Percentiles rank a stretch among this genome's conserved stretches.
phyloP scores from a whole-genome alignment of 1,140 invertebrate genomes.

The Pseudomyrmex sp. region DNA sequence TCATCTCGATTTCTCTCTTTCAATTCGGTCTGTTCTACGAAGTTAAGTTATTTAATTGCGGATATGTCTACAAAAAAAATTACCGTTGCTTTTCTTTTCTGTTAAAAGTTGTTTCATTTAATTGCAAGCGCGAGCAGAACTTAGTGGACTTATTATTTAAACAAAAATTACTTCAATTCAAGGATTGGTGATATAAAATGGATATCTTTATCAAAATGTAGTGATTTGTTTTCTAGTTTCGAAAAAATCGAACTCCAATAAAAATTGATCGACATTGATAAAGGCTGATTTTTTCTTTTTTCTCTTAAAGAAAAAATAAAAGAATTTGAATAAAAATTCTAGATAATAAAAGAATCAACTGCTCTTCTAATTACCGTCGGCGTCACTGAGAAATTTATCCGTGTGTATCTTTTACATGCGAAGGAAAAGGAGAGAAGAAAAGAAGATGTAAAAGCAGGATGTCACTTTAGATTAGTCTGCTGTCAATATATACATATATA shows the following conservation, averaged over 20 bases:
- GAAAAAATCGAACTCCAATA: too few relatives aligned
- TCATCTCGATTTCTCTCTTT: background rate
- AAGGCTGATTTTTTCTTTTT: too few relatives aligned
- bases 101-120: background rate
- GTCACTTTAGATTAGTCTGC: conserved; percentile 79
- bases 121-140: background rate
- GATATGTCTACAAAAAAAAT: background rate
- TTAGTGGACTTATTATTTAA: background rate
- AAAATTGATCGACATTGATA: too few relatives aligned
- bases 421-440: conserved; percentile 26
- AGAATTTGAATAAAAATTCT: conserved; percentile 61
- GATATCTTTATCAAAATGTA: too few relatives aligned
- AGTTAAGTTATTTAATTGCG: background rate
- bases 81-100: background rate
- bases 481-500: too few relatives aligned
- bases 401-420: conserved; percentile 51
- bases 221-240: too few relatives aligned
- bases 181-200: too few relatives aligned
- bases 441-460: conserved; percentile 60
- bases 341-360: conserved; percentile 36
- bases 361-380: background rate
- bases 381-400: conserved; percentile 24
- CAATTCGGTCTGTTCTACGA: background rate
- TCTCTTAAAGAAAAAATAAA: too few relatives aligned
- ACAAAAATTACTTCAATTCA: background rate